phyloP scores from a whole-genome alignment of 2,797 vertebrate species.

The Gambelia wislizenii region DNA sequence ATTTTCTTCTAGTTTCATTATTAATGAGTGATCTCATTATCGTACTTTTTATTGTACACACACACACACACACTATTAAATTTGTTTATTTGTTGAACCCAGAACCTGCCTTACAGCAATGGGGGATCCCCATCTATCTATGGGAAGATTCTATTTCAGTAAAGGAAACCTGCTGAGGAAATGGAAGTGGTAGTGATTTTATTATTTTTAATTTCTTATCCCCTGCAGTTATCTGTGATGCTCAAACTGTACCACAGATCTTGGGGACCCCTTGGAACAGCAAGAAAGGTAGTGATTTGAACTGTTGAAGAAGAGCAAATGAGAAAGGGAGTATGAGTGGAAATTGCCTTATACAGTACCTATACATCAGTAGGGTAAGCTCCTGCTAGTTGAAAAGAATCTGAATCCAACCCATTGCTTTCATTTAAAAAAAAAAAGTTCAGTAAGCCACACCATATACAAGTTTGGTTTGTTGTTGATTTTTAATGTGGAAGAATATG shows the following conservation, averaged over 20 bases:
- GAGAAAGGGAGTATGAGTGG: not conserved
- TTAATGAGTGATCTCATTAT: not conserved
- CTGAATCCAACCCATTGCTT: not conserved
- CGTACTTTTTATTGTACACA: not conserved
- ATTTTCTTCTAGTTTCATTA: not conserved
- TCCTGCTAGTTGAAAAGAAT: not conserved
- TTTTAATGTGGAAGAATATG: too few relatives aligned
- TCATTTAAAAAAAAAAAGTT: not conserved
- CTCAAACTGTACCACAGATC: not conserved
- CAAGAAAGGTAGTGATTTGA: not conserved
- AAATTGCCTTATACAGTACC: not conserved
- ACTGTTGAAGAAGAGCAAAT: not conserved
- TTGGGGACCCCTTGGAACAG: not conserved
- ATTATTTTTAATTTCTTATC: not conserved
- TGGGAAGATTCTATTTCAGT: not conserved
- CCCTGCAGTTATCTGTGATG: not conserved
- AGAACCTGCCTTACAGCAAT: too few relatives aligned
- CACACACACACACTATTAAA: too few relatives aligned
- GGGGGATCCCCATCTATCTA: too few relatives aligned
- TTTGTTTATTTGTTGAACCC: not conserved
- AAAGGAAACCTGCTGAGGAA: not conserved
- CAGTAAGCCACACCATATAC: not conserved
- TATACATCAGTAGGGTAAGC: not conserved
- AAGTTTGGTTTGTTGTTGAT: too few relatives aligned
- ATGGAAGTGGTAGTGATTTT: not conserved